These are phyloP conservation scores for Danio choprae DNA, from an alignment of 2,797 vertebrate species.

Conservation along the genomic window DNA sequence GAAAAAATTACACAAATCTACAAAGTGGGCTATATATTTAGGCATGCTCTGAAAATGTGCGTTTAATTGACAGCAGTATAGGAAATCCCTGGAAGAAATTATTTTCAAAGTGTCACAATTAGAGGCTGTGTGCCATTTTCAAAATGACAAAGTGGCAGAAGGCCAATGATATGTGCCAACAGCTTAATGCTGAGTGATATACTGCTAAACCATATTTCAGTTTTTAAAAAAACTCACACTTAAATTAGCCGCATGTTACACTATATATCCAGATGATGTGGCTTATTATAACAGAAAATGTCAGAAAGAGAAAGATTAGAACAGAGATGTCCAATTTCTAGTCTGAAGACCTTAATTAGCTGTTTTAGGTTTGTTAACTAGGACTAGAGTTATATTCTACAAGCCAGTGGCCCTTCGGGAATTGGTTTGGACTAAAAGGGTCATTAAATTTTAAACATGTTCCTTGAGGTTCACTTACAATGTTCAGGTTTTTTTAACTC, in stretches of 20 bases:
- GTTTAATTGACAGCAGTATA: slow-evolving; percentile 28
- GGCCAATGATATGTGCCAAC: slow-evolving; percentile 32
- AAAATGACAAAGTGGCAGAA: slow-evolving; percentile 8
- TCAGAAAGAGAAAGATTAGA: neutral
- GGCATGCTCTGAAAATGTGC: slow-evolving; percentile 10
- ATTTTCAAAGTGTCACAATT: slow-evolving; percentile 31
- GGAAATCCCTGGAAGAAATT: slow-evolving; percentile 4
- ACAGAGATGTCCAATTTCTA: no score
- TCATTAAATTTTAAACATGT: no score
- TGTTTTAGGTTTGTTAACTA: neutral
- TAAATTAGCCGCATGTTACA: slow-evolving; percentile 3
- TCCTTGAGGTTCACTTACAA: no score
- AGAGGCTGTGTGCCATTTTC: slow-evolving; percentile 21
- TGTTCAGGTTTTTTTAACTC: no score
- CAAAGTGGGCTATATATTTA: slow-evolving; percentile 29
- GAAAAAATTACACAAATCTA: neutral
- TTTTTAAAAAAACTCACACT: neutral
- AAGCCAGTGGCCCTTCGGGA: no score
- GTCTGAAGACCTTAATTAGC: no score
- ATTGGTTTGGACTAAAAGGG: no score
- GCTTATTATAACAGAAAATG: neutral
- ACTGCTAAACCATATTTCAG: slow-evolving; percentile 14
- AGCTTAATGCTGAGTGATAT: slow-evolving; percentile 5
- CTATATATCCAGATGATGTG: neutral
- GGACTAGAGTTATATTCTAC: no score